These are phyloP conservation scores for Probaryconus sp. DNA, from an alignment of 1,140 invertebrate species.

Conservation along the genomic window DNA sequence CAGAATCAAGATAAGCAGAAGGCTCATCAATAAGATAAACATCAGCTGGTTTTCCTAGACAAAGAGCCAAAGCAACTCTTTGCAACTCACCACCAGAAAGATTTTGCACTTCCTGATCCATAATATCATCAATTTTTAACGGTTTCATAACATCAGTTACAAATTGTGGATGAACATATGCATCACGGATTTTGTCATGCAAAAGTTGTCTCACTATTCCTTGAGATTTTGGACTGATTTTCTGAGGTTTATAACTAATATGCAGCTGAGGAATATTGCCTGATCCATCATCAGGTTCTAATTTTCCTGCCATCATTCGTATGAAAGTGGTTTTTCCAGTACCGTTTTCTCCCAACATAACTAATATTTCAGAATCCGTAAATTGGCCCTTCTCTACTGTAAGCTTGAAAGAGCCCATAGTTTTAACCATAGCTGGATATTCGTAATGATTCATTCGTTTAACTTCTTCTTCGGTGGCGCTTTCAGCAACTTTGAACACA, in stretches of 20 bases:
- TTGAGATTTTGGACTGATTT: slow-evolving; percentile 98
- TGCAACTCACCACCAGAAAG: slow-evolving; percentile 99
- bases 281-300: slow-evolving; percentile 93
- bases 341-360: slow-evolving; percentile 98
- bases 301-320: slow-evolving; percentile 96
- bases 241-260: slow-evolving; percentile 99
- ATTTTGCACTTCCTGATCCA: slow-evolving; percentile 99
- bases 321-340: slow-evolving; percentile 99
- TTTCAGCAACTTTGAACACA: slow-evolving; percentile 99
- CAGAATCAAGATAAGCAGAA: slow-evolving; percentile 99
- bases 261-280: slow-evolving; percentile 94
- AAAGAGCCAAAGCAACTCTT: slow-evolving; percentile 96
- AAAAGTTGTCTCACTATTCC: slow-evolving; percentile 94
- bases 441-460: slow-evolving; percentile 97
- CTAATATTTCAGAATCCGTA: slow-evolving; percentile 99
- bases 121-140: slow-evolving; percentile 97
- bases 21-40: slow-evolving; percentile 99
- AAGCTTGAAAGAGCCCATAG: slow-evolving; percentile 91
- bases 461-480: slow-evolving; percentile 97
- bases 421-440: slow-evolving; percentile 93
- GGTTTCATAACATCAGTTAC: slow-evolving; percentile 99
- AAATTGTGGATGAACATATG: slow-evolving; percentile 98
- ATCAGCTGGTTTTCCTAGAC: slow-evolving; percentile 98
- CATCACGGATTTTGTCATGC: slow-evolving; percentile 97
- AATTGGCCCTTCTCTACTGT: slow-evolving; percentile 94